Base-by-base conservation (phyloP, 2,888 invertebrate species). In the Luffia ferchaultella region DNA sequence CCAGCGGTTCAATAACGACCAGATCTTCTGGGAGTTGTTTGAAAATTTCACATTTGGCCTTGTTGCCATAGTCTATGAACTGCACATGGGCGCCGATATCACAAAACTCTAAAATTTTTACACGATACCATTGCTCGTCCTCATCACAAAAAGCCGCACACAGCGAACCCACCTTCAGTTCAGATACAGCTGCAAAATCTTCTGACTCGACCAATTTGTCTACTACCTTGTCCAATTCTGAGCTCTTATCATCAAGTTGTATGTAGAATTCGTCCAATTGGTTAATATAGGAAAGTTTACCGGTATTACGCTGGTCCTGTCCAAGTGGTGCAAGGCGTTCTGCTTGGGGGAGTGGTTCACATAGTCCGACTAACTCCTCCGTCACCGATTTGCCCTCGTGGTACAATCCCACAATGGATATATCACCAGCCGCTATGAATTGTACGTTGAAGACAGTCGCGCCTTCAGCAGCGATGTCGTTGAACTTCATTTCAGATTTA, bases 261-360 rank as follows among this genome's bases (percentile, higher is more conserved):
- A 93, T 80, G 75, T 91, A 93, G 65, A 93, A 93, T 56, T 93
- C 90, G 18, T 87, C 86, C 0, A 90, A 85, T 0, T 90, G 88
- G 60, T 89, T 88, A 1, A 88, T 79, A 59, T 89, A 89, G 60
- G 89, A 89, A 1, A 93, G 82, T 62, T 87, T 89, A 12, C 90
- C 90, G 9, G 85, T 87, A 56, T 76, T 71, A 18, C 69, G 65
- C 45, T 73, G 62, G 52, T 82, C 86, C 58, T 74, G 75, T 0
- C 85, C 77, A 1, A 76, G 66, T 0, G 82, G 82, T 2, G 18
- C 41, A 2, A 30, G 46, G 3, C 30, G 15, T 20, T 48, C 48
- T 16, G 47, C 9, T 20, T 47, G 47, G 19, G 42, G 18, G 19
- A 18, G 43, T n/a, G n/a, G 61, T n/a, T 85, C 83, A 57, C 87